Evolutionary conservation across 2,113 vertebrate genomes (phyloP), one percentile per base, ranked within the genome.

Genomic region (Erythrocercus mccallii): DNA sequence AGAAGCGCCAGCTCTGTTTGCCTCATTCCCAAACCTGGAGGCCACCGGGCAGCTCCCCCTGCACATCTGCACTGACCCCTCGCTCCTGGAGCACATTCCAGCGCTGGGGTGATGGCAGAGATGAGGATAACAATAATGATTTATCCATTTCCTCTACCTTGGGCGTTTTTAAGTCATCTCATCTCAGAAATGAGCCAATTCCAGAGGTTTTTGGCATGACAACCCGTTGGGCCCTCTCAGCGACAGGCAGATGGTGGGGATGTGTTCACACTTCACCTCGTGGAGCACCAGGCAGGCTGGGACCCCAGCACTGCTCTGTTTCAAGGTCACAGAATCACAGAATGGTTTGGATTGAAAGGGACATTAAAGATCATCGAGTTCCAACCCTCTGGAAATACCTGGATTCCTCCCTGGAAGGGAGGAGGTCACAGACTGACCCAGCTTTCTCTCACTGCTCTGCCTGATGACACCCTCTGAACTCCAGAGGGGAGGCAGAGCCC

Each of bases 1-100:
- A 95, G 94, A 91, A 78, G 96, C 93, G 47, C 65, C 68, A 16
- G 92, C 90, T 94, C 96, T 94, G 90, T 92, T 96, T 92, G 94
- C 94, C 78, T 92, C 35, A 21, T 96, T 76, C 88, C 88, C 71
- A 56, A 33, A 54, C 54, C 94, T 62, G 87, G 60, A 94, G 91
- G 96, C 86, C 95, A 47, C 77, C 37, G 77, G 88, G 94, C 94
- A 71, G 66, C 96, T 66, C 35, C 62, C 71, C 33, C 37, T 2
- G 0, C 6, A 23, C 37, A 3, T 10, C 31, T 4, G 47, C 0
- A 2, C 42, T 0, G 20, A 22, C 3, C 11, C 57, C 37, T 10
- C 30, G 1, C 21, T 11, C 70, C 84, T 11, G 11, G 38, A 7
- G 40, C 5, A 0, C 45, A 0, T 12, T 6, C 37, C 50, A 15